Conservation (phyloP, 2,888 invertebrate species). For the Campopleginae sp. region DNA sequence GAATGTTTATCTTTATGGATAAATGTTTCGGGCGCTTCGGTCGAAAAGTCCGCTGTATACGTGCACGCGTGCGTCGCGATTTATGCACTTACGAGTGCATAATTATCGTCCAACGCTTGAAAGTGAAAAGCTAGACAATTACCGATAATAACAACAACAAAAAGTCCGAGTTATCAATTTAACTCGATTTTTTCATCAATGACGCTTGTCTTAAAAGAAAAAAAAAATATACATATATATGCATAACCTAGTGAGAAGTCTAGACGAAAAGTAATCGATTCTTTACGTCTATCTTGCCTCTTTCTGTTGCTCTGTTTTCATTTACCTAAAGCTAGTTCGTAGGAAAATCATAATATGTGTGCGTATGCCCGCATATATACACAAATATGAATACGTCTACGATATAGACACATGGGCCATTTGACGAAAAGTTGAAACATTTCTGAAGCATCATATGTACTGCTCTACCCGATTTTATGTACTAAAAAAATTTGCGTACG, state of each 20-base stretch:
- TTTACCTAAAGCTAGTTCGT: conserved; percentile 55
- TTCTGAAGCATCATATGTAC: not conserved
- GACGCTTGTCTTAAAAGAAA: conserved; percentile 40
- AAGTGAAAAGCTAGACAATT: conserved; percentile 42
- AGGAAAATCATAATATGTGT: not conserved
- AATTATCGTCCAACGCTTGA: conserved; percentile 60
- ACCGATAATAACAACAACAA: conserved; percentile 12
- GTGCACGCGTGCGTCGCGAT: not conserved
- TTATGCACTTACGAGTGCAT: not conserved
- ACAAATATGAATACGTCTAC: conserved; percentile 41
- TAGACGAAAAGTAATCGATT: conserved; percentile 55
- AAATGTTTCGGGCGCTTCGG: conserved; percentile 45
- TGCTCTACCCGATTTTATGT: not conserved
- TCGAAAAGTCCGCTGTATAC: conserved; percentile 35
- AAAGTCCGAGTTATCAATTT: not conserved
- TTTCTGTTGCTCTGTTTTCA: conserved; percentile 63
- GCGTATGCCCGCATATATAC: conserved; percentile 4
- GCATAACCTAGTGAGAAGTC: conserved; percentile 43
- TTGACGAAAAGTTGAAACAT: not conserved
- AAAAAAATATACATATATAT: conserved; percentile 12
- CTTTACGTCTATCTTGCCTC: conserved; percentile 47
- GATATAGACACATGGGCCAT: not conserved
- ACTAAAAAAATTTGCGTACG: not conserved
- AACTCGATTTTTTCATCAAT: conserved; percentile 43
- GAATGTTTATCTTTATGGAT: conserved; percentile 33